Base-by-base conservation (phyloP, 2,888 invertebrate genomes). In the Pegoplata infirma region DNA sequence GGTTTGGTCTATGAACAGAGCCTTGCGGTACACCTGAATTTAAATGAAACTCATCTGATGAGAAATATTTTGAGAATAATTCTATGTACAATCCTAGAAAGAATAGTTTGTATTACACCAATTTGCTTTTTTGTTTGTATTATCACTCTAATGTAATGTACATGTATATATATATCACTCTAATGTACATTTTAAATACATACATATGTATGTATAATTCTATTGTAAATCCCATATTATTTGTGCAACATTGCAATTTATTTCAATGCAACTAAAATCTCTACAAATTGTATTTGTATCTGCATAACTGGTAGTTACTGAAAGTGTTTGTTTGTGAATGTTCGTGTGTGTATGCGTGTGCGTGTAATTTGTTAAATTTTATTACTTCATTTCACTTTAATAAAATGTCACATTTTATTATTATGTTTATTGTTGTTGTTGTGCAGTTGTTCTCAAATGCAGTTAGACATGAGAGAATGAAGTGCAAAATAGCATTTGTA, bases 341-440 rank as follows among this genome's bases (percentile, higher is more conserved):
- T n/a, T n/a, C n/a, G n/a, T n/a, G n/a, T n/a, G n/a, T n/a, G n/a
- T n/a, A n/a, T n/a, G 51, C 44, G n/a, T 40, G 28, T 44, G 17
- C 16, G 51, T 64, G 49, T 44, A 69, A 74, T 66, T 79, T 78
- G 59, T 79, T 75, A 74, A 74, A 75, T 71, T 71, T 79, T 75
- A 79, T 79, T 75, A 71, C 66, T 79, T 75, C 44, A 79, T 71
- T 79, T 79, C 59, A 71, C 49, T 79, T 74, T 79, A 74, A 75
- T 71, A 74, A 78, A 78, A 74, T 79, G 75, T 67, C 79, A 75
- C 71, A 61, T 67, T 78, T 74, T 74, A 78, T 79, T 79, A 72
- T 58, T 58, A 49, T 64, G 44, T 63, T 74, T 69, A 74, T 78
- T 78, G 67, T 58, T 58, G 49, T 59, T 53, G 59, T 74, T 73